A percentile compares a stretch with the other conserved stretches of the same genome.
Conservation (phyloP, 1,140 invertebrate species). For the Cardiocondyla obscurior region DNA sequence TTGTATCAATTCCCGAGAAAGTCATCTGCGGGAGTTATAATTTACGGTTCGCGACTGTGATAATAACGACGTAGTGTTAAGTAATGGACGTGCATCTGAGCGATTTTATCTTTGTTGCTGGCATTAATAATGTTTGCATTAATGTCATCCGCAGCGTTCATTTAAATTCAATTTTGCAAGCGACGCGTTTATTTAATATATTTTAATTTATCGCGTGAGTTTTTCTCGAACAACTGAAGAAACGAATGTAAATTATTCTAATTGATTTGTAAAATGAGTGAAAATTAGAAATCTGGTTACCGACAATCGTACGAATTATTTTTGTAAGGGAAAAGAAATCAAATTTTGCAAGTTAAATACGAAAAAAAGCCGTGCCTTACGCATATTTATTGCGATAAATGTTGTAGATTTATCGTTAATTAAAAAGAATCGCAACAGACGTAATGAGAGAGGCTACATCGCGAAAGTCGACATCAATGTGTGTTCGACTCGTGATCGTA, state of each 20-base stretch:
- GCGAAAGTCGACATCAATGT: neutral
- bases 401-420: slow-evolving; percentile 9
- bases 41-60: neutral
- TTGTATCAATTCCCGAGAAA: neutral
- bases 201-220: neutral
- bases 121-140: neutral
- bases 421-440: neutral
- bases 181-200: neutral
- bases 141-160: neutral
- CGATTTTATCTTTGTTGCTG: neutral
- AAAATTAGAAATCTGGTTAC: slow-evolving; percentile 1
- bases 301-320: neutral
- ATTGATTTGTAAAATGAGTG: neutral
- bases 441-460: neutral
- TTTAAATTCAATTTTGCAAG: neutral
- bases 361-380: neutral
- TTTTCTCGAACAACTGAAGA: neutral
- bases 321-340: neutral
- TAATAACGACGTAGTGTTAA: neutral
- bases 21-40: neutral
- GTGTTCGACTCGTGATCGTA: neutral
- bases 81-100: neutral
- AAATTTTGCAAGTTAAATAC: neutral
- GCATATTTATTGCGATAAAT: neutral
- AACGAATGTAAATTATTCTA: neutral